phyloP scores from a whole-genome alignment of 2,797 vertebrate genomes.

The Muscicapa comitata region DNA sequence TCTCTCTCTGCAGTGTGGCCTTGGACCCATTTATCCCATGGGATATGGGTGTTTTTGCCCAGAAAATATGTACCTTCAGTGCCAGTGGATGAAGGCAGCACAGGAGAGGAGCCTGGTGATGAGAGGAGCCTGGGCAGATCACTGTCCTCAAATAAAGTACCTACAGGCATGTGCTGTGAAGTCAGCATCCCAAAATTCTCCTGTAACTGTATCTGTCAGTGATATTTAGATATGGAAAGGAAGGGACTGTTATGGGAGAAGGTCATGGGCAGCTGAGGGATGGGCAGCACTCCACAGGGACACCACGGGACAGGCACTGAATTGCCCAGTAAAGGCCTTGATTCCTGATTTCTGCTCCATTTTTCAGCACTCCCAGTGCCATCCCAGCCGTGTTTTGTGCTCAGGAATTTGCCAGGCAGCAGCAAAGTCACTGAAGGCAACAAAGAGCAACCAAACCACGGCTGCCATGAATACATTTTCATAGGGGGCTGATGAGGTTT shows the following conservation, averaged over 20 bases:
- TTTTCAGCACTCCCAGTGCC: not conserved
- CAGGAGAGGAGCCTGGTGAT: not conserved
- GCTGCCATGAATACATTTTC: accelerated
- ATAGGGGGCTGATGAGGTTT: not conserved
- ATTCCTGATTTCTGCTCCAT: not conserved
- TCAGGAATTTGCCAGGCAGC: not conserved
- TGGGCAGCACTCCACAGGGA: not conserved
- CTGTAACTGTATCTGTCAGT: not conserved
- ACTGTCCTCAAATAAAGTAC: not conserved
- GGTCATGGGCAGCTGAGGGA: not conserved
- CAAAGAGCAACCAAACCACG: accelerated
- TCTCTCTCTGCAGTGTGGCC: not conserved
- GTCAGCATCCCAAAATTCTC: not conserved
- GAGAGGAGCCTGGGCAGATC: not conserved
- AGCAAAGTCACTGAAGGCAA: not conserved
- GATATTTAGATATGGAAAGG: not conserved
- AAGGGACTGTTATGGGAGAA: conserved; percentile 1
- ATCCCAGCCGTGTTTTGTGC: accelerated
- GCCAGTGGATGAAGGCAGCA: not conserved
- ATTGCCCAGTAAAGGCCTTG: not conserved
- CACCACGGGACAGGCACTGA: accelerated
- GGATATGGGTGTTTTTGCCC: accelerated
- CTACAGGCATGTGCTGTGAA: not conserved
- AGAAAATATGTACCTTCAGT: not conserved
- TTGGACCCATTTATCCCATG: not conserved